A percentile compares a stretch with the other conserved stretches of the same genome.
These are phyloP conservation scores for Spermophilus dauricus DNA, from an alignment of 2,113 vertebrate species.

Conservation along the genomic window DNA sequence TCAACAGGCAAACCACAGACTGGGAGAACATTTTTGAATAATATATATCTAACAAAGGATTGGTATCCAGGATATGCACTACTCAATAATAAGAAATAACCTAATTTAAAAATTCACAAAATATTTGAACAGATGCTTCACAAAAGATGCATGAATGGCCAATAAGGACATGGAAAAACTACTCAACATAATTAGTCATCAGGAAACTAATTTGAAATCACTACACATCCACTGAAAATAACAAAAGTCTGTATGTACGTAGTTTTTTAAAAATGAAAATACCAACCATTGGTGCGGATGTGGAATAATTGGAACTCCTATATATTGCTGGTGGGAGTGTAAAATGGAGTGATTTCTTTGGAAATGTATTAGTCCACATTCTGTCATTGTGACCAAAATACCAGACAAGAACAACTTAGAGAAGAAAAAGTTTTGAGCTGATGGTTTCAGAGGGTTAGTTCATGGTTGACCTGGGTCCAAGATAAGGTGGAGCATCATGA, in stretches of 20 bases:
- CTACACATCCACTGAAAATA: not conserved
- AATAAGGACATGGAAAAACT: conserved; percentile 2
- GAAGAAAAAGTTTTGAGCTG: too few relatives aligned
- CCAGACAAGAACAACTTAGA: too few relatives aligned
- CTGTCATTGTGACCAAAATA: too few relatives aligned
- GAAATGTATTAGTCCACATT: not conserved
- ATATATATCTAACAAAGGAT: not conserved
- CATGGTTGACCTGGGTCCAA: too few relatives aligned
- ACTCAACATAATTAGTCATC: not conserved
- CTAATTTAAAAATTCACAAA: conserved; percentile 9
- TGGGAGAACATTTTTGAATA: not conserved
- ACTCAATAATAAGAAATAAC: not conserved
- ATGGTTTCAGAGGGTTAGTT: too few relatives aligned
- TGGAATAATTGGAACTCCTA: not conserved
- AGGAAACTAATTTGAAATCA: conserved; percentile 9
- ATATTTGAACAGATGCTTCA: not conserved
- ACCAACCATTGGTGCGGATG: conserved; percentile 11
- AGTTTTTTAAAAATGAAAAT: not conserved
- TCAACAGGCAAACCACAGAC: not conserved
- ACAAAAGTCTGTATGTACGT: not conserved
- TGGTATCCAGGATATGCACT: conserved; percentile 13
- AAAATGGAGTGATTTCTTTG: conserved; percentile 34
- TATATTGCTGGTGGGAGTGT: not conserved
- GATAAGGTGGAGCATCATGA: too few relatives aligned
- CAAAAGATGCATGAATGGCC: not conserved